Base-by-base conservation (phyloP, 2,797 vertebrate species). In the Lagorchestes hirsutus region DNA sequence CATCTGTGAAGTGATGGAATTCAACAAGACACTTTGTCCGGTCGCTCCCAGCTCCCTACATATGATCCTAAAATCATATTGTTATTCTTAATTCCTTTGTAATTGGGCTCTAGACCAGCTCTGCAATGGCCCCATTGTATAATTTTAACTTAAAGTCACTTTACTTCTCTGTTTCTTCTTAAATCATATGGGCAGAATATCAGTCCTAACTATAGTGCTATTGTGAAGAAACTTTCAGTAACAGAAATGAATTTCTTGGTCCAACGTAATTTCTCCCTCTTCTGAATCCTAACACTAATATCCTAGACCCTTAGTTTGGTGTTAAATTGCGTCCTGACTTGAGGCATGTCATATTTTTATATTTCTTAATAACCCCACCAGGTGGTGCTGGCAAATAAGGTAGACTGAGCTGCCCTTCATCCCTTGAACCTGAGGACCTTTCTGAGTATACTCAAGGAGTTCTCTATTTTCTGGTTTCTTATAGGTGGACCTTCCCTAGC, bases 351-450 rank as follows among this genome's bases (percentile, higher is more conserved):
- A 50, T 27, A 87, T 27, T 50, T 87, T 87, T 50, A 87, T 87
- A 50, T 50, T 87, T 87, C 74, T 87, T 87, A 87, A 87, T 87
- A 50, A 87, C 74, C 74, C 74, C 74, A 87, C 74, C 40, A 87
- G 74, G 74, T 87, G 74, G 74, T 87, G 74, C 74, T 87, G 74
- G 40, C 74, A 87, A 87, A 87, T 87, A 87, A 87, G 22, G 22
- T 50, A 87, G 74, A 46, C 74, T 87, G 74, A 87, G 40, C 3
- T 87, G 67, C 46, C 67, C 40, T 82, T 82, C 67, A 82, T 82
- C n/a, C 67, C 67, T n/a, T 46, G 67, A 82, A 18, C 18, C 67
- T 46, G 18, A 82, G 67, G n/a, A 46, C 22, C n/a, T 82, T 18
- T 82, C 18, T 46, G n/a, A 82, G 67, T n/a, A 82, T 46, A n/a